Percentiles rank a stretch among this genome's conserved stretches.
phyloP scores from a whole-genome alignment of 2,888 invertebrate species.

The Pandemis corylana region DNA sequence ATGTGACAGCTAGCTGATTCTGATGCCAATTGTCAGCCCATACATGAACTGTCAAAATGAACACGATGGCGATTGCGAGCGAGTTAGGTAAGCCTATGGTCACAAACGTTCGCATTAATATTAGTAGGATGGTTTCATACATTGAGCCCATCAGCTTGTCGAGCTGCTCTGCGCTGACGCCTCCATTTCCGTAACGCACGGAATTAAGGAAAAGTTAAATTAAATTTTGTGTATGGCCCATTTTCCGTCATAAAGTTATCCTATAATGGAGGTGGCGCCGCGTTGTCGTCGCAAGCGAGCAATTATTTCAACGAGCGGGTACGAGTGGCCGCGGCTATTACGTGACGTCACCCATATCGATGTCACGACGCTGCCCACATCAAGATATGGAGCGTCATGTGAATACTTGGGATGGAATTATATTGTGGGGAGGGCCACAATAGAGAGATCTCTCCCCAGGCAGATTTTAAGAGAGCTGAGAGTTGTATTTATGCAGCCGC shows the following conservation, averaged over 20 bases:
- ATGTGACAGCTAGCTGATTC: too few species aligned
- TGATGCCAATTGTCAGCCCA: too few species aligned
- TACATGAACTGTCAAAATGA: too few species aligned
- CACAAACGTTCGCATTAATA: not conserved
- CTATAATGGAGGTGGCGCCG: conserved; percentile 6
- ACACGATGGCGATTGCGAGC: too few species aligned
- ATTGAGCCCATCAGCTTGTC: not conserved
- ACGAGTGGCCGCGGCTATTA: not conserved
- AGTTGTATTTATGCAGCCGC: too few species aligned
- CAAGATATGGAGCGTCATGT: conserved; percentile 5
- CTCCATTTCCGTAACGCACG: not conserved
- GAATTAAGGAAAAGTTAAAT: not conserved
- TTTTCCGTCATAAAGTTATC: not conserved
- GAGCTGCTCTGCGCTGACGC: not conserved
- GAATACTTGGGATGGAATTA: not conserved
- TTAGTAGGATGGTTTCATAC: too few species aligned
- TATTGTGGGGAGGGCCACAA: not conserved
- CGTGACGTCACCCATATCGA: conserved; percentile 20
- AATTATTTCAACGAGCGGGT: conserved; percentile 15
- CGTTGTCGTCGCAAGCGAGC: conserved; percentile 6
- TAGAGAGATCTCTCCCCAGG: too few species aligned
- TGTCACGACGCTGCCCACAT: not conserved
- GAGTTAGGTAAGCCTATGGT: too few species aligned
- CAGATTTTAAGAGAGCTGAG: too few species aligned
- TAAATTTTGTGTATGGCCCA: conserved; percentile 8